phyloP scores from a whole-genome alignment of 2,888 invertebrate genomes.

The Latrodectus elegans region DNA sequence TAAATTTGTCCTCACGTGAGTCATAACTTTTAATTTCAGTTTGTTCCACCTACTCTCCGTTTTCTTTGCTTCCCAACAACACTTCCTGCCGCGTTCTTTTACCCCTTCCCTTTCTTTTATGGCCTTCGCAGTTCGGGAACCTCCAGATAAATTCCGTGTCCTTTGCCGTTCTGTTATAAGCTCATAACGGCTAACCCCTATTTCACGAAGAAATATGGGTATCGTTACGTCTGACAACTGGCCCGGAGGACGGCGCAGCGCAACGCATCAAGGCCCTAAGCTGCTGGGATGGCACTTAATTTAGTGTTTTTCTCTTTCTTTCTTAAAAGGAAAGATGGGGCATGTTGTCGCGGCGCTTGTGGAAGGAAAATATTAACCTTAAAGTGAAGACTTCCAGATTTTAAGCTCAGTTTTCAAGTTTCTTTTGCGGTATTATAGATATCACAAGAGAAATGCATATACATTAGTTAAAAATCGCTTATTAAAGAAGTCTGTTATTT shows the following conservation, averaged over 20 bases:
- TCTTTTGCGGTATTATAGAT: no score
- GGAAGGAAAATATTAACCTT: not conserved
- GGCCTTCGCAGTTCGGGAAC: constrained; percentile 29
- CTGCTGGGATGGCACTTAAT: constrained; percentile 4
- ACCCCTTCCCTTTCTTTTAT: constrained; percentile 30
- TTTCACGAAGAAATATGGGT: constrained; percentile 32
- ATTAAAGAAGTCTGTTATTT: no score
- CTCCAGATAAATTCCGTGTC: constrained; percentile 38
- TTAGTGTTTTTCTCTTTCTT: constrained; percentile 12
- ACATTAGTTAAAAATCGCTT: no score
- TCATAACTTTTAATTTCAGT: constrained; percentile 28
- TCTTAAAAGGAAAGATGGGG: not conserved
- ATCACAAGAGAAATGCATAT: no score
- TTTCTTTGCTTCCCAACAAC: constrained; percentile 12
- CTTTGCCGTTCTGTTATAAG: constrained; percentile 43
- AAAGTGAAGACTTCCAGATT: no score
- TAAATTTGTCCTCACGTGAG: not conserved
- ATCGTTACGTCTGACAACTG: constrained; percentile 42
- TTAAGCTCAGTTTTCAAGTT: no score
- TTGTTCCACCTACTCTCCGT: not conserved
- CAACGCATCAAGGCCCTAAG: constrained; percentile 3
- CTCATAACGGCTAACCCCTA: constrained; percentile 50
- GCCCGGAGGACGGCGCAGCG: constrained; percentile 13
- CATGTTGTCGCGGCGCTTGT: not conserved
- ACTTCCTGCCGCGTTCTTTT: not conserved